Conservation (phyloP, 1,140 invertebrate species). For the Alviniconcha marisindica region DNA sequence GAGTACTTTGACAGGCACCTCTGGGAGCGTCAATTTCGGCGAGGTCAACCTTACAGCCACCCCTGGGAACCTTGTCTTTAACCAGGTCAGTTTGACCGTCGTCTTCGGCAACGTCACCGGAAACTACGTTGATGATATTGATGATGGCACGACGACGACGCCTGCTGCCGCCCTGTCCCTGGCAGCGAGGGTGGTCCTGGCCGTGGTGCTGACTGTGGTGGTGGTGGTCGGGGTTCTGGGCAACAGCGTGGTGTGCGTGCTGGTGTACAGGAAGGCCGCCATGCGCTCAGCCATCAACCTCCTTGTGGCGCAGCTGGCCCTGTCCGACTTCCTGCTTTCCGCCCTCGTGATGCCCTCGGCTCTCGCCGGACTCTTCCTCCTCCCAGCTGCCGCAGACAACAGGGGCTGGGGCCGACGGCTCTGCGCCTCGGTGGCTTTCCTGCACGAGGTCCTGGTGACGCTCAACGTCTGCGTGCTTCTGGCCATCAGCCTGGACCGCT, state of each 20-base stretch:
- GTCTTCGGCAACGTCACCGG: background rate
- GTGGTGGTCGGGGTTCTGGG: slow-evolving; percentile 48
- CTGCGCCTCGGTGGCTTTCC: slow-evolving; percentile 42
- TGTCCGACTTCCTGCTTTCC: slow-evolving; percentile 51
- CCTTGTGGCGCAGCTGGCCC: slow-evolving; percentile 56
- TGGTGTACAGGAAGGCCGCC: slow-evolving; percentile 58
- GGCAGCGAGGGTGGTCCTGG: slow-evolving; percentile 85
- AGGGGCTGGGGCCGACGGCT: slow-evolving; percentile 35
- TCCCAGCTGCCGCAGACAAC: background rate
- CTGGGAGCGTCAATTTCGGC: background rate
- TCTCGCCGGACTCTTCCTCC: slow-evolving; percentile 39
- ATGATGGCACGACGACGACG: background rate
- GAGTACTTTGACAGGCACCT: background rate
- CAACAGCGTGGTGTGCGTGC: slow-evolving; percentile 57
- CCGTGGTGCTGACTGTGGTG: slow-evolving; percentile 53
- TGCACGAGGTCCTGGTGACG: slow-evolving; percentile 46
- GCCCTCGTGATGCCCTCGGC: slow-evolving; percentile 51
- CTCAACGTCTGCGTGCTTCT: slow-evolving; percentile 47
- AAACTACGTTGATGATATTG: background rate
- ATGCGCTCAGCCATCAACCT: slow-evolving; percentile 64
- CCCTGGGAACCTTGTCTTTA: background rate
- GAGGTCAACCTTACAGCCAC: background rate
- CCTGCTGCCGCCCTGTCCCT: background rate
- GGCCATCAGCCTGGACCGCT: slow-evolving; percentile 58
- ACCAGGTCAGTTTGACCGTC: background rate